Evolutionary conservation across 2,888 invertebrate genomes (phyloP).

Genomic region (Acheta domesticus): DNA sequence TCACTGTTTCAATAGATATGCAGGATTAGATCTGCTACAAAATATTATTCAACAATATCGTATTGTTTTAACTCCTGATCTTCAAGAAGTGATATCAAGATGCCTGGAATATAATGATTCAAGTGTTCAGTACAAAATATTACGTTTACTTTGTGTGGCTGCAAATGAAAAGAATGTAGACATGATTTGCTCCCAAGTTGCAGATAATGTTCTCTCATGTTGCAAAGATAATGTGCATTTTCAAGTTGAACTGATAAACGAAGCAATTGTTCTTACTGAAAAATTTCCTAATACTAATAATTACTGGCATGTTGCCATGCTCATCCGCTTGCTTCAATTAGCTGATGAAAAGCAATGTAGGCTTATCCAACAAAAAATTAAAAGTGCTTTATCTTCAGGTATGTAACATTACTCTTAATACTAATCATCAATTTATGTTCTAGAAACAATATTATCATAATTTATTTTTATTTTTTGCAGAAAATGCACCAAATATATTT

Average conservation of each 20-base stretch:
- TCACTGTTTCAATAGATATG: constrained; percentile 26
- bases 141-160: constrained; percentile 31
- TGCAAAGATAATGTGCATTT: constrained; percentile 24
- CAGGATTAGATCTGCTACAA: constrained; percentile 34
- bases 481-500: constrained; percentile 4
- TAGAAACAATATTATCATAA: too few relatives aligned
- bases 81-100: constrained; percentile 30
- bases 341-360: constrained; percentile 24
- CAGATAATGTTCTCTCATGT: constrained; percentile 26
- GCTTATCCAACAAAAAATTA: constrained; percentile 29
- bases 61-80: constrained; percentile 29
- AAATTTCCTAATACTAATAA: constrained; percentile 30
- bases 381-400: constrained; percentile 25
- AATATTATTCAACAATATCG: constrained; percentile 21
- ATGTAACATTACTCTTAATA: neutral
- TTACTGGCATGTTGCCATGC: constrained; percentile 35
- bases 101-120: constrained; percentile 33
- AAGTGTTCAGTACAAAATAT: constrained; percentile 31
- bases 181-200: constrained; percentile 31
- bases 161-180: constrained; percentile 32
- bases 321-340: constrained; percentile 31
- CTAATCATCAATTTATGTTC: neutral
- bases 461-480: constrained; percentile 18
- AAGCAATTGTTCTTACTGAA: constrained; percentile 26
- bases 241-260: constrained; percentile 27